Percentiles rank a stretch among this genome's conserved stretches.
These are phyloP conservation scores for Chaetodon trifasciatus DNA, from an alignment of 2,797 vertebrate genomes.

Conservation along the genomic window DNA sequence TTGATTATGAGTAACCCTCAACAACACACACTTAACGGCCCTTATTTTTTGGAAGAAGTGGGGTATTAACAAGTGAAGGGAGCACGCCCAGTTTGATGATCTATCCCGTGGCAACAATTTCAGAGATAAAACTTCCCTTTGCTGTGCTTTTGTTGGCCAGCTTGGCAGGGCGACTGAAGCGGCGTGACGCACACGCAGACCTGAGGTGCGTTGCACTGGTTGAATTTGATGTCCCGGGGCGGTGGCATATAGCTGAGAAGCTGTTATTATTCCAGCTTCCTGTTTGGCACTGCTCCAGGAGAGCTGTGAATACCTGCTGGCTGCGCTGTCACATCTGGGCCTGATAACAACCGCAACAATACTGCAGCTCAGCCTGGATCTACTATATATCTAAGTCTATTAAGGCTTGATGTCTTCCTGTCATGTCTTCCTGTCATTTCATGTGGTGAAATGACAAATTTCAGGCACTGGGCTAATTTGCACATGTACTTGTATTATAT, in stretches of 20 bases:
- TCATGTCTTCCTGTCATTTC: too few relatives aligned
- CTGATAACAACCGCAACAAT: constrained; percentile 44
- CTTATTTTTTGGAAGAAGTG: constrained; percentile 7
- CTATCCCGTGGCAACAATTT: constrained; percentile 37
- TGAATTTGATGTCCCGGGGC: constrained; percentile 26
- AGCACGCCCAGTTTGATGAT: constrained; percentile 43
- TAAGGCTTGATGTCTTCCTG: constrained; percentile 57
- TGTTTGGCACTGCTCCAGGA: constrained; percentile 53
- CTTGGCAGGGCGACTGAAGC: constrained; percentile 16
- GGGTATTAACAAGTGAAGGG: constrained; percentile 21
- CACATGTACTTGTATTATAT: constrained; percentile 11
- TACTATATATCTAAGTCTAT: constrained; percentile 55
- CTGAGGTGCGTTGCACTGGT: constrained; percentile 10
- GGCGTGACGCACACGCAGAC: constrained; percentile 54
- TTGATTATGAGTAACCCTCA: constrained; percentile 11
- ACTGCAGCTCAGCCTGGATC: constrained; percentile 42
- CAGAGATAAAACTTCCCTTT: constrained; percentile 46
- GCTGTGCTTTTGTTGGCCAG: constrained; percentile 69
- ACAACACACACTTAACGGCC: constrained; percentile 36
- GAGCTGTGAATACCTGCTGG: constrained; percentile 59
- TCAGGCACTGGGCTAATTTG: constrained; percentile 7
- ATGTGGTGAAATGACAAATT: constrained; percentile 17
- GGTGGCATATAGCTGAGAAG: constrained; percentile 34
- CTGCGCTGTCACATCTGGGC: constrained; percentile 45
- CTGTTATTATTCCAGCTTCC: constrained; percentile 73